phyloP scores from a whole-genome alignment of 2,888 invertebrate genomes.

The Drosophila mettleri region DNA sequence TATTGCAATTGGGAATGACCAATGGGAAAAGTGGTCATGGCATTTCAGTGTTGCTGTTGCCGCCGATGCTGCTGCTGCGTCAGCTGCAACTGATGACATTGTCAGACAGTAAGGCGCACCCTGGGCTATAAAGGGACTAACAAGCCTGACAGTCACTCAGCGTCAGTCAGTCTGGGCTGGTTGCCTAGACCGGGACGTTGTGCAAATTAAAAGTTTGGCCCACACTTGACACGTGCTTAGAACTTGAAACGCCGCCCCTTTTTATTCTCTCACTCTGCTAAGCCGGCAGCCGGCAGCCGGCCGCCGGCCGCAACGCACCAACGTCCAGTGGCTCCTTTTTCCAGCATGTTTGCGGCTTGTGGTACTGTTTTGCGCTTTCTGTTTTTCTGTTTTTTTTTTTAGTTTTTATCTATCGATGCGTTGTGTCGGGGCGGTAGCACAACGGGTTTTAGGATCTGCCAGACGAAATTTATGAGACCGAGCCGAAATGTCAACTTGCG shows the following conservation, averaged over 20 bases:
- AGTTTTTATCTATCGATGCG: slow-evolving; percentile 29
- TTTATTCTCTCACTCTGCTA: not conserved
- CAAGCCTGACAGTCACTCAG: slow-evolving; percentile 79
- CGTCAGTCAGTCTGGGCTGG: slow-evolving; percentile 60
- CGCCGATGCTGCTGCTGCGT: slow-evolving; percentile 64
- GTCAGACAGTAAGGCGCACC: slow-evolving; percentile 72
- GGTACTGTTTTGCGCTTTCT: slow-evolving; percentile 24
- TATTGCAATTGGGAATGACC: slow-evolving; percentile 2
- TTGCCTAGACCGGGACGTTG: slow-evolving; percentile 22
- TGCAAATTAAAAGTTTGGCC: slow-evolving; percentile 80
- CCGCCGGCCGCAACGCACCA: slow-evolving; percentile 6
- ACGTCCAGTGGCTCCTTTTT: slow-evolving; percentile 18
- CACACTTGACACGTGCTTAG: slow-evolving; percentile 80
- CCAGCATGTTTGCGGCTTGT: slow-evolving; percentile 42
- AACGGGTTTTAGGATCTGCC: slow-evolving; percentile 32
- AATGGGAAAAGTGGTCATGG: slow-evolving; percentile 1
- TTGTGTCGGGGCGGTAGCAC: not conserved
- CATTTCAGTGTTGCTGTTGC: slow-evolving; percentile 10
- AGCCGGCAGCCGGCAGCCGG: not conserved
- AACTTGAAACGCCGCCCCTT: slow-evolving; percentile 27
- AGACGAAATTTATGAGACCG: slow-evolving; percentile 71
- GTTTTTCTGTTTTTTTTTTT: slow-evolving; percentile 24
- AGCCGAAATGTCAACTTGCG: slow-evolving; percentile 60
- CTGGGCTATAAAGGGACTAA: slow-evolving; percentile 66
- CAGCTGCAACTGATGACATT: slow-evolving; percentile 81